phyloP scores from a whole-genome alignment of 2,113 vertebrate species.

The Neolamprologus longior region DNA sequence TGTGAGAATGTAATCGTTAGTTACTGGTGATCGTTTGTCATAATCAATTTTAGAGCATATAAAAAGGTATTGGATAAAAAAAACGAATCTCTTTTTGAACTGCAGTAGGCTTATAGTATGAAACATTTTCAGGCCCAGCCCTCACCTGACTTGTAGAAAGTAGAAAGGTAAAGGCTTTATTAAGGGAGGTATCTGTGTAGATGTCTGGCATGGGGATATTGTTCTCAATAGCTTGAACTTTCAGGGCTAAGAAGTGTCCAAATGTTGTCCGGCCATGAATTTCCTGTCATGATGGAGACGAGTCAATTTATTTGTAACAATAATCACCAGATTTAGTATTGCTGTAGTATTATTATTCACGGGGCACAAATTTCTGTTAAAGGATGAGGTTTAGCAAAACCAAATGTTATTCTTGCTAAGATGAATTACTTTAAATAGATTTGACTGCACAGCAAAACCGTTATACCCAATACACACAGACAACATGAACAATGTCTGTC shows the following conservation, averaged over 20 bases:
- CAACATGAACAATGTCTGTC: neutral
- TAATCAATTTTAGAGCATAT: neutral
- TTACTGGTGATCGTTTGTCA: neutral
- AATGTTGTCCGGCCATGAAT: neutral
- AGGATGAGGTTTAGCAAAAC: neutral
- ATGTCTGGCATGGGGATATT: neutral
- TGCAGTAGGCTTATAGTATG: neutral
- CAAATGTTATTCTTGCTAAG: neutral
- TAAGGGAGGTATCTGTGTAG: neutral
- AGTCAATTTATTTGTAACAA: neutral
- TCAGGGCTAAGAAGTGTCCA: neutral
- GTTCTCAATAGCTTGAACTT: neutral
- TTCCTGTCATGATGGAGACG: neutral
- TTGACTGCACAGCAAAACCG: neutral
- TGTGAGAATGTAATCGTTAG: neutral
- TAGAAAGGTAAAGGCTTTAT: neutral
- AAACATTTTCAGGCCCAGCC: neutral
- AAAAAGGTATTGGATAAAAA: neutral
- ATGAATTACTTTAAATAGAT: neutral
- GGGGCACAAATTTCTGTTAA: neutral
- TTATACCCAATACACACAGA: neutral
- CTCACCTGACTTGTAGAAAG: neutral
- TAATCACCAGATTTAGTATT: neutral
- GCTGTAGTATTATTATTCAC: neutral
- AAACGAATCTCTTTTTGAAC: neutral